Evolutionary conservation across 2,888 invertebrate species (phyloP), one percentile per base, ranked within the genome.

Genomic region (Cremastinae sp.): DNA sequence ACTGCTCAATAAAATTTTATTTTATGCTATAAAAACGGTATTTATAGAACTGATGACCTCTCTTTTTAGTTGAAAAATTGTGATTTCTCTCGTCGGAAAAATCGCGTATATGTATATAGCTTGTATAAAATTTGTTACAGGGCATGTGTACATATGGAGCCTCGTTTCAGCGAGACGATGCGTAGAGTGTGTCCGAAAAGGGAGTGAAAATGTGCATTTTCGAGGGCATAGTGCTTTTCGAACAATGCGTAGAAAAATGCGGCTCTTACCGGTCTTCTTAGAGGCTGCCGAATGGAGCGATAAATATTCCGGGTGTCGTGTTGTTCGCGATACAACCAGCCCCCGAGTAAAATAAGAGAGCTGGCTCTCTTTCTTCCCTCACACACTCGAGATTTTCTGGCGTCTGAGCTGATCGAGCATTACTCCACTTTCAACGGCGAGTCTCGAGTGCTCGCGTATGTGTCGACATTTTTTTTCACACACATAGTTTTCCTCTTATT

Each of bases 241-340:
- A 77, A 78, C 79, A 83, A 83, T 81, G 77, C 78, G 78, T 75
- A 74, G 79, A 80, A 81, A 81, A 83, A 83, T 82, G 81, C 79
- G 79, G 81, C 83, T 83, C 81, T 84, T 82, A 81, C 79, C 76
- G 69, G 75, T 80, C 80, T 80, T 83, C 82, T 85, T 83, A 81
- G 78, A 78, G 75, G 78, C 12, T 49, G 68, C 76, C 79, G 81
- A 85, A 85, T 83, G 82, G 83, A 79, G 81, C 82, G 81, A 85
- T 85, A 86, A 86, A 86, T 85, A 85, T 84, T 83, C 82, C 59
- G 58, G 35, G 39, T 79, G 78, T 45, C 59, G 53, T 56, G 47
- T 51, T 53, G 53, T 53, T 22, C 28, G 35, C 28, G 16, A 22
- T 55, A 56, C 51, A 28, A 28, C 51, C 16, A 20, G 45, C 39